Conservation (phyloP, 2,888 invertebrate genomes). For the Cosmia pyralina region DNA sequence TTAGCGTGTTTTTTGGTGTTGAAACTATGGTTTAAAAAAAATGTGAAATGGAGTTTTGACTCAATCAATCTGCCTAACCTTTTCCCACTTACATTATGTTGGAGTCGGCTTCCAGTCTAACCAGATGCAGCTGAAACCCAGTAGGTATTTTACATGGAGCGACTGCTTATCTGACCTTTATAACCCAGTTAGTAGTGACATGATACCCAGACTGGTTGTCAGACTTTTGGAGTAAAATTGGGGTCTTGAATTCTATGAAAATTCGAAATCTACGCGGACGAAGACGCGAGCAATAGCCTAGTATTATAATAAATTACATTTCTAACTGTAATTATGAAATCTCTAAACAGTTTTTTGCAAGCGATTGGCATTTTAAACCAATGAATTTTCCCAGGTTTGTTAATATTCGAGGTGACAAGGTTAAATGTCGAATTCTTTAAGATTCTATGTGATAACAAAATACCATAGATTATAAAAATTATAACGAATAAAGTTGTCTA, state of each 20-base stretch:
- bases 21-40: too few species aligned
- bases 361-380: constrained; percentile 36
- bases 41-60: neutral
- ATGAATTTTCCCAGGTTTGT: constrained; percentile 38
- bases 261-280: neutral
- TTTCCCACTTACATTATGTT: neutral
- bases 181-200: neutral
- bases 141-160: neutral
- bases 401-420: constrained; percentile 38
- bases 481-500: neutral
- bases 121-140: neutral
- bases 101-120: neutral
- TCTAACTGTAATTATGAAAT: constrained; percentile 30
- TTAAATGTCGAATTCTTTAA: neutral
- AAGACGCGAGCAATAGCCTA: neutral
- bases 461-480: constrained; percentile 1
- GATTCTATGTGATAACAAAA: constrained; percentile 20
- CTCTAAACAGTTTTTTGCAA: constrained; percentile 24
- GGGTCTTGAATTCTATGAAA: too few species aligned
- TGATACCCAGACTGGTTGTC: neutral
- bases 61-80: neutral
- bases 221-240: neutral
- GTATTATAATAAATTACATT: constrained; percentile 14
- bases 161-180: neutral
- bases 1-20: too few species aligned